phyloP scores from a whole-genome alignment of 2,888 invertebrate species.

The Chymomyza fuscimana region DNA sequence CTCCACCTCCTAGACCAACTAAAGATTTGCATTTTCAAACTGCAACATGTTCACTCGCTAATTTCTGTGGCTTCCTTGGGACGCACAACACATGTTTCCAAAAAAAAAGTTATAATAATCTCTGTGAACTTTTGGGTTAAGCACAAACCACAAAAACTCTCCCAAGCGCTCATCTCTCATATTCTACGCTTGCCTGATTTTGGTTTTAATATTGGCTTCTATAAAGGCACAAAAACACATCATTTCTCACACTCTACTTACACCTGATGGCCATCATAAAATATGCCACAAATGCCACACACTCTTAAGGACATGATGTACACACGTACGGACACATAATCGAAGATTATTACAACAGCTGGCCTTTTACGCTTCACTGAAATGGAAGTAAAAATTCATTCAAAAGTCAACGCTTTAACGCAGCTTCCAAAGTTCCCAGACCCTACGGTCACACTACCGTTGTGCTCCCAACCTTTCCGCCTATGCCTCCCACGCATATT shows the following conservation, averaged over 20 bases:
- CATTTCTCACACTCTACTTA: constrained; percentile 7
- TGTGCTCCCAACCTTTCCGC: neutral
- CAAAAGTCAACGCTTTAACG: constrained; percentile 62
- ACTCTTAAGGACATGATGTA: constrained; percentile 1
- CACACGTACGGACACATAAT: constrained; percentile 11
- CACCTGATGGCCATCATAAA: constrained; percentile 58
- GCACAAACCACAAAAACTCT: neutral
- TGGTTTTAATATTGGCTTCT: constrained; percentile 40
- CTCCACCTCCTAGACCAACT: neutral
- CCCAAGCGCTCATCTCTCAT: neutral
- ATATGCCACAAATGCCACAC: constrained; percentile 53
- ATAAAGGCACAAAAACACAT: constrained; percentile 32
- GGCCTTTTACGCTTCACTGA: constrained; percentile 65
- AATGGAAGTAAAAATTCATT: constrained; percentile 65
- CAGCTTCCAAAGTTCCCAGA: constrained; percentile 8
- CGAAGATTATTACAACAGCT: constrained; percentile 57
- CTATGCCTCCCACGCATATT: neutral
- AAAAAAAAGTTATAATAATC: constrained; percentile 18
- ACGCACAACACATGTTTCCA: neutral
- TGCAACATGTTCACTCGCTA: neutral
- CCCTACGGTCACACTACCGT: neutral
- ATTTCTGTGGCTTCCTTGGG: neutral
- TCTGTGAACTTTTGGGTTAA: constrained; percentile 44
- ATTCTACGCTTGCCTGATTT: constrained; percentile 46
- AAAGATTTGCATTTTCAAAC: neutral